Base-by-base conservation (phyloP, 92 coral and sea anemone species). In the Zoanthus solanderi region DNA sequence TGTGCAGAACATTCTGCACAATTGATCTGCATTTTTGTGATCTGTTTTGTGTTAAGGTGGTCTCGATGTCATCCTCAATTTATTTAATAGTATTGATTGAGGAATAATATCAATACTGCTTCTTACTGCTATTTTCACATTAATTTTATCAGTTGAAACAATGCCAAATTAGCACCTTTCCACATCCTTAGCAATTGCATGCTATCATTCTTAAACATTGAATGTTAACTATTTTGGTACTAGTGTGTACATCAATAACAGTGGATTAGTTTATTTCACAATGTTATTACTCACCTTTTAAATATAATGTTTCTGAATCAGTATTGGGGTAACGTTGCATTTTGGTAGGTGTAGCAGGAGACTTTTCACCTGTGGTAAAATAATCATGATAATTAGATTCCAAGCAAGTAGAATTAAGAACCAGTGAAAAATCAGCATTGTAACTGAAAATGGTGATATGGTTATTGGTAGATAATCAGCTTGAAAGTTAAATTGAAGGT, bases 11-110 rank as follows among this genome's bases (percentile, higher is more conserved):
- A 78, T 78, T 78, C 83, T 50, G 37, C 83, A 78, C 83, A 46
- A 78, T 78, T 78, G 83, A 78, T 78, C 83, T 78, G 83, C 71
- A 78, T 78, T 78, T 78, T 52, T 57, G 83, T 78, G 83, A 78
- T 78, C 83, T 78, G 69, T 53, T 78, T 78, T 78, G 83, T 78
- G 71, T 78, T 78, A 4, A 53, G 83, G 83, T 78, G 63, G 83
- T 78, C 83, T 78, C 34, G 17, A 78, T 78, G 83, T 78, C 31
- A 44, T 78, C 83, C 83, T 78, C 83, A 78, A 23, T 78, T 78
- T 57, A 57, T 78, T 78, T 57, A 57, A 57, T 16, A 78, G 42
- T 29, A 23, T 78, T 78, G 83, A 78, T 50, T 78, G 83, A 16
- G 83, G 83, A 78, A 78, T 16, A 44, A 78, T 78, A 78, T 78